Conservation (phyloP, 2,888 invertebrate species). For the Ennomos erosarius region DNA sequence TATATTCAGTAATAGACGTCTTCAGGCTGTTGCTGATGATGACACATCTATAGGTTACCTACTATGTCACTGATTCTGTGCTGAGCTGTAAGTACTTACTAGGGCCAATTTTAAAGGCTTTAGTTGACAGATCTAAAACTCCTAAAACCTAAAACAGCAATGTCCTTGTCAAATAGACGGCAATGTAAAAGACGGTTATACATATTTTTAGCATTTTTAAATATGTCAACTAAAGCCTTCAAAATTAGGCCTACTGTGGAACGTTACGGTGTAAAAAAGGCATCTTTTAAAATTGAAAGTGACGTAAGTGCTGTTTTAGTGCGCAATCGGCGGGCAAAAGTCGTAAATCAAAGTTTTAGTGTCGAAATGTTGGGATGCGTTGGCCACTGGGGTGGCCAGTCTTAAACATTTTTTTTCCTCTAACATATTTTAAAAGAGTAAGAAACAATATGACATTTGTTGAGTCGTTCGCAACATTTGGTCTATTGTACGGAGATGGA, state of each 20-base stretch:
- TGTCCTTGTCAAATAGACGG: too few relatives aligned
- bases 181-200: too few relatives aligned
- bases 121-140: too few relatives aligned
- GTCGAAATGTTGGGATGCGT: conserved; percentile 83
- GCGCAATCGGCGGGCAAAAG: conserved; percentile 81
- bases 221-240: too few relatives aligned
- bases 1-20: too few relatives aligned
- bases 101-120: too few relatives aligned
- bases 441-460: conserved; percentile 79
- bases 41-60: too few relatives aligned
- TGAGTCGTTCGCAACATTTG: conserved; percentile 61
- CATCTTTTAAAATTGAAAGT: conserved; percentile 84
- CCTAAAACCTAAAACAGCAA: too few relatives aligned
- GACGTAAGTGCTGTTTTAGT: conserved; percentile 85
- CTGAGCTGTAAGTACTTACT: too few relatives aligned
- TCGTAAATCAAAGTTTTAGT: conserved; percentile 85
- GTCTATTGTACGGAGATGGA: conserved; percentile 73
- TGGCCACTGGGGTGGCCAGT: conserved; percentile 82
- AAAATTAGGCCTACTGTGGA: conserved; percentile 32
- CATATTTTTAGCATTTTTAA: too few relatives aligned
- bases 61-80: too few relatives aligned
- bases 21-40: too few relatives aligned
- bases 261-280: conserved; percentile 64
- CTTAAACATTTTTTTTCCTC: conserved; percentile 66
- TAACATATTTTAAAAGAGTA: conserved; percentile 62